Evolutionary conservation across 2,888 invertebrate species (phyloP).

Genomic region (Pandemis cinnamomeana): DNA sequence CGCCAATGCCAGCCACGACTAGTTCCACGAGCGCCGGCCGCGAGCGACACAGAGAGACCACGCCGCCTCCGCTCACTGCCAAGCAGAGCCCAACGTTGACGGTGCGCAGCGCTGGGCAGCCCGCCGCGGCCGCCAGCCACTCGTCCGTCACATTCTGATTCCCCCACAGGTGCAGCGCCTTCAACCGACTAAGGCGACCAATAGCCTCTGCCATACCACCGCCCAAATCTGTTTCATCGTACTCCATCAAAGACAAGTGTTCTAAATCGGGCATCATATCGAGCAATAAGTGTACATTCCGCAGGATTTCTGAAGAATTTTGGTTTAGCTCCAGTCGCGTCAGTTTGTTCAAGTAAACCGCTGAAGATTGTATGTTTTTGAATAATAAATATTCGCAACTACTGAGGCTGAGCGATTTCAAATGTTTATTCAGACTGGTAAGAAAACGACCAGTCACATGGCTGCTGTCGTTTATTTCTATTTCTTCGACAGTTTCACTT

Average conservation of each 20-base stretch:
- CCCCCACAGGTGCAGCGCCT: background rate
- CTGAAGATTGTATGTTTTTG: background rate
- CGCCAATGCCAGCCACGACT: background rate
- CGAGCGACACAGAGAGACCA: background rate
- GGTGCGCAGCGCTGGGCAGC: background rate
- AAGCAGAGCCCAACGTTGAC: background rate
- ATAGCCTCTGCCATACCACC: background rate
- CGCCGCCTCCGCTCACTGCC: background rate
- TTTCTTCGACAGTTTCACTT: background rate
- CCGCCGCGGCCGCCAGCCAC: background rate
- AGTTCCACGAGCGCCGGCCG: background rate
- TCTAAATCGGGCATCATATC: background rate
- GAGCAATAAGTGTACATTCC: background rate
- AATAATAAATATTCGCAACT: background rate
- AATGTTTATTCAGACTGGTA: too few species aligned
- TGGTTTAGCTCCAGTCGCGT: background rate
- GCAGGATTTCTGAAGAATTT: background rate
- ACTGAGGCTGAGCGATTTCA: background rate
- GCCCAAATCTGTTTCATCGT: background rate
- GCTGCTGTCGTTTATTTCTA: background rate
- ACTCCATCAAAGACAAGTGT: background rate
- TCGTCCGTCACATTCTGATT: background rate
- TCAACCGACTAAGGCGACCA: background rate
- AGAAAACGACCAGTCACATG: background rate
- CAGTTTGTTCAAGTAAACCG: background rate